These are phyloP conservation scores for Hirtodrosophila alboralis DNA, from an alignment of 2,888 invertebrate species.

Conservation along the genomic window DNA sequence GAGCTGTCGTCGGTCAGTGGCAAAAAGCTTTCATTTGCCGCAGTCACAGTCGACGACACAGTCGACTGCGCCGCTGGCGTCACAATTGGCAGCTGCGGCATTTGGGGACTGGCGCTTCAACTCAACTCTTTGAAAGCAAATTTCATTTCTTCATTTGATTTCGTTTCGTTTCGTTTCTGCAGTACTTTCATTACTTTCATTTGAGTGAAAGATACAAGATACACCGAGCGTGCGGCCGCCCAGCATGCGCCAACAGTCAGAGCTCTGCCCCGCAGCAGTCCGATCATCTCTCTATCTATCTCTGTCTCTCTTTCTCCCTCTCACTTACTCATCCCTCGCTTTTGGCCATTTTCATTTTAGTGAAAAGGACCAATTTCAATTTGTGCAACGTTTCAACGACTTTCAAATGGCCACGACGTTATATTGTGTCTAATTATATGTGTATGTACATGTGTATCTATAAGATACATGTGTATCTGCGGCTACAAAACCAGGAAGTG, in stretches of 20 bases:
- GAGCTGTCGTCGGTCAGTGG: slow-evolving; percentile 57
- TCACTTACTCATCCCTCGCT: slow-evolving; percentile 26
- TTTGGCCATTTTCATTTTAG: slow-evolving; percentile 55
- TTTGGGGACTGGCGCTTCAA: slow-evolving; percentile 46
- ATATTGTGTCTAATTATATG: slow-evolving; percentile 60
- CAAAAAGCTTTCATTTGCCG: slow-evolving; percentile 72
- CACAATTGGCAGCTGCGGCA: slow-evolving; percentile 46
- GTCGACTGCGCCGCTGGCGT: slow-evolving; percentile 21
- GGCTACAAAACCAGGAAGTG: slow-evolving; percentile 61
- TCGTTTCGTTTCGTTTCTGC: slow-evolving; percentile 55
- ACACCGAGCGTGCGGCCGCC: slow-evolving; percentile 46
- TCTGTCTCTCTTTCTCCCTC: slow-evolving; percentile 24
- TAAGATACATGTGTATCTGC: slow-evolving; percentile 29
- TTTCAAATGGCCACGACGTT: slow-evolving; percentile 66
- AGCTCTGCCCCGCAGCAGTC: too few relatives aligned
- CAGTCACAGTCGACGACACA: slow-evolving; percentile 12
- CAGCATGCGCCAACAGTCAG: slow-evolving; percentile 39
- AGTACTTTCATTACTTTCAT: slow-evolving; percentile 79
- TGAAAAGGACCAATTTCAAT: slow-evolving; percentile 78
- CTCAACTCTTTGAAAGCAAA: slow-evolving; percentile 69
- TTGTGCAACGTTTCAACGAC: slow-evolving; percentile 50
- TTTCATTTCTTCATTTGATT: slow-evolving; percentile 81
- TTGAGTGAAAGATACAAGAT: slow-evolving; percentile 78
- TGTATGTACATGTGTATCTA: slow-evolving; percentile 6
- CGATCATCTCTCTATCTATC: not conserved